A percentile compares a stretch with the other conserved stretches of the same genome.
Evolutionary conservation across 1,140 invertebrate species (phyloP).

Genomic region (Macrobrachium nipponense): DNA sequence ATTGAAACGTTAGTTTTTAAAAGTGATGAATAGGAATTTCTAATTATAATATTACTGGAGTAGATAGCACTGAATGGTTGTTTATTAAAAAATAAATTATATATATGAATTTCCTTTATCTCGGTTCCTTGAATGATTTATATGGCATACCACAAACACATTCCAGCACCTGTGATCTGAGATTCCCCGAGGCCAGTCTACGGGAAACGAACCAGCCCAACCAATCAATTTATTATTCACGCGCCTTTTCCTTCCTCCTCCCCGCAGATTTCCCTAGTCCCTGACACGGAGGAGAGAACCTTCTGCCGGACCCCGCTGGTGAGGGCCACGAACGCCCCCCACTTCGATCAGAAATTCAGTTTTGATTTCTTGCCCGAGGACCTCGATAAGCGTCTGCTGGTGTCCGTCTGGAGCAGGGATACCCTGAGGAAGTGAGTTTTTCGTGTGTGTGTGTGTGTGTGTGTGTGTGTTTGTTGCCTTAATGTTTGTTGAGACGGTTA

Average conservation of each 20-base stretch:
- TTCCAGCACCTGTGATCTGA: too few species aligned
- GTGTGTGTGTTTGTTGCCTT: slow-evolving; percentile 2
- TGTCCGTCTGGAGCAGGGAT: slow-evolving; percentile 72
- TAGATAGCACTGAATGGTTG: too few species aligned
- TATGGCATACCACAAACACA: too few species aligned
- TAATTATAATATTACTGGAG: too few species aligned
- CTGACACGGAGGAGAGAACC: slow-evolving; percentile 68
- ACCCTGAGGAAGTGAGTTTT: slow-evolving; percentile 68
- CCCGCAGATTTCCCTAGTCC: slow-evolving; percentile 67
- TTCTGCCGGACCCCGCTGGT: slow-evolving; percentile 71
- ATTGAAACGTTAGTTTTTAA: too few species aligned
- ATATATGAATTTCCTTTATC: too few species aligned
- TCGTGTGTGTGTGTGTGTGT: slow-evolving; percentile 10
- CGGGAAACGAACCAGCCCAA: too few species aligned
- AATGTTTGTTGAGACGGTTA: background rate
- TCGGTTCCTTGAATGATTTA: too few species aligned
- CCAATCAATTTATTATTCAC: too few species aligned
- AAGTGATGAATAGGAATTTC: too few species aligned
- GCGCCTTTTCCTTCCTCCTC: background rate
- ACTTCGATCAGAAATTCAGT: slow-evolving; percentile 72
- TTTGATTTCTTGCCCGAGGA: slow-evolving; percentile 70
- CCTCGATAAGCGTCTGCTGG: slow-evolving; percentile 69
- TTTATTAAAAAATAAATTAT: too few species aligned
- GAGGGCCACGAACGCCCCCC: slow-evolving; percentile 68
- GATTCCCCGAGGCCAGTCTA: too few species aligned